Evolutionary conservation across 2,113 vertebrate genomes (phyloP).

Genomic region (Pontoporia blainvillei): DNA sequence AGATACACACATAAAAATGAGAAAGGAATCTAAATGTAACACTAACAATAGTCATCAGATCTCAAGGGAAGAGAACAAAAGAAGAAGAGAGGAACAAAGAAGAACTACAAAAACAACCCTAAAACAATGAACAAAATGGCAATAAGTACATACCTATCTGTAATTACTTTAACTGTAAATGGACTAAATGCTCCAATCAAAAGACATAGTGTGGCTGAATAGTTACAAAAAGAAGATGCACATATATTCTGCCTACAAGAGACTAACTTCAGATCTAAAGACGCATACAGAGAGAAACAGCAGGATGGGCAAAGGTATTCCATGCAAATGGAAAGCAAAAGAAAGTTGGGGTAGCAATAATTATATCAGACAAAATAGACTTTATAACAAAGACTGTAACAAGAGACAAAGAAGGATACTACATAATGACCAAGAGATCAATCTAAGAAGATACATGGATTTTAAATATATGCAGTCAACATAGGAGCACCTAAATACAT

Average conservation of each 20-base stretch:
- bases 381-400: neutral
- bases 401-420: neutral
- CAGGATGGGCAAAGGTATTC: neutral
- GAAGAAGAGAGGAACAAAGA: neutral
- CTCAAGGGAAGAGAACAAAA: neutral
- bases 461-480: neutral
- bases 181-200: neutral
- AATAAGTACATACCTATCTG: neutral
- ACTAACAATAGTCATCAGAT: neutral
- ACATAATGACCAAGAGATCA: neutral
- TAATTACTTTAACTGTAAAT: neutral
- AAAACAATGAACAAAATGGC: neutral
- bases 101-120: neutral
- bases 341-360: neutral
- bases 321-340: neutral
- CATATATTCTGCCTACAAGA: neutral
- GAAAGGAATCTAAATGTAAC: neutral
- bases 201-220: neutral
- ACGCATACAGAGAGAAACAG: neutral
- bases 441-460: neutral
- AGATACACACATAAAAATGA: neutral
- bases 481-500: neutral
- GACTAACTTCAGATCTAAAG: neutral
- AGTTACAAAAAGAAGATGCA: neutral
- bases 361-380: neutral